Evolutionary conservation across 2,888 invertebrate species (phyloP).

Genomic region (Limenitis camilla): DNA sequence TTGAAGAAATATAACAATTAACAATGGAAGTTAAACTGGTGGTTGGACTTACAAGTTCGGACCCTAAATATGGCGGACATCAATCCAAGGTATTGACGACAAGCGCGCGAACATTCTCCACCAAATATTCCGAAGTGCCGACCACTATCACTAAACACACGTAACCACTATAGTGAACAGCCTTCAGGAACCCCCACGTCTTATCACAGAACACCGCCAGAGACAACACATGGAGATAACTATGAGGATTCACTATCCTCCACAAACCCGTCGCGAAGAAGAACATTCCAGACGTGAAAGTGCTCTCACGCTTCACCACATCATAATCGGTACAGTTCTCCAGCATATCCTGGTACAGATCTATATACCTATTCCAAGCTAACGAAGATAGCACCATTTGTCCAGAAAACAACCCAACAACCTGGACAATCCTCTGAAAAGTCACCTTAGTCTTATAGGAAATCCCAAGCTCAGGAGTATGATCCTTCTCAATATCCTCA

Average conservation of each 20-base stretch:
- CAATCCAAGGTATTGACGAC: constrained; percentile 28
- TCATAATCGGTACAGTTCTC: constrained; percentile 76
- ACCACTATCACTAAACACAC: constrained; percentile 79
- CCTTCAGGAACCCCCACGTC: constrained; percentile 83
- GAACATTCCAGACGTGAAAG: constrained; percentile 82
- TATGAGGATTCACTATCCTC: constrained; percentile 87
- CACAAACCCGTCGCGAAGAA: constrained; percentile 83
- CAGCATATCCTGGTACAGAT: constrained; percentile 83
- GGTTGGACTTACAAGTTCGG: not conserved
- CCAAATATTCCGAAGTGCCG: constrained; percentile 82
- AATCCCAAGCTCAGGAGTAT: constrained; percentile 65
- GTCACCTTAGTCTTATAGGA: constrained; percentile 80
- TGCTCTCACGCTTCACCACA: constrained; percentile 66
- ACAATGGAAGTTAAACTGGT: too few relatives aligned
- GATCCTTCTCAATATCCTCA: constrained; percentile 64
- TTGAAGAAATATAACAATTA: not conserved
- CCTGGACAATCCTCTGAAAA: constrained; percentile 78
- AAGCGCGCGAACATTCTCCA: constrained; percentile 42
- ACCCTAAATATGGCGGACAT: not conserved
- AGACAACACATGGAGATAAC: constrained; percentile 82
- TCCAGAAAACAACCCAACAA: constrained; percentile 78
- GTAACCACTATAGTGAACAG: constrained; percentile 82
- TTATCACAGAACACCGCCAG: constrained; percentile 88
- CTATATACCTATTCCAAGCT: constrained; percentile 90
- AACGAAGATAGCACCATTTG: constrained; percentile 84